Evolutionary conservation across 2,113 vertebrate genomes (phyloP).

Genomic region (Microcebus tavaratra): DNA sequence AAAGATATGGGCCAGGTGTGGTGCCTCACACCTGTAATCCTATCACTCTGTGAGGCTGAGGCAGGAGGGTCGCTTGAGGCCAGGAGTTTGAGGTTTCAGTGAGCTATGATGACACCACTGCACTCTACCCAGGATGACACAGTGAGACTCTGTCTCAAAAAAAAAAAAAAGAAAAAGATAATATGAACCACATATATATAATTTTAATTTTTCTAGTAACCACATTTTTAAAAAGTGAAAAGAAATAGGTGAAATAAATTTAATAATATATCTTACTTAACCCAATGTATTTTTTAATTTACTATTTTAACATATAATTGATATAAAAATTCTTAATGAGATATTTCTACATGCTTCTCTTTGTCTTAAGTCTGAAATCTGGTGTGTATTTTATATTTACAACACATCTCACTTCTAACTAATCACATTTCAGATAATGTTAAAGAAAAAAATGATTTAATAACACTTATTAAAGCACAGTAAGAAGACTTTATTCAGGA

Average conservation of each 20-base stretch:
- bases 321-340: conserved; percentile 41
- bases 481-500: not conserved
- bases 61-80: too few species aligned
- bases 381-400: not conserved
- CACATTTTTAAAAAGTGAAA: not conserved
- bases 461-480: not conserved
- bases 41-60: too few species aligned
- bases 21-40: too few species aligned
- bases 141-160: too few species aligned
- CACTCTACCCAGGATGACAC: too few species aligned
- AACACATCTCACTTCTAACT: not conserved
- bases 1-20: not conserved
- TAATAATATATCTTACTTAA: conserved; percentile 42
- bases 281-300: not conserved
- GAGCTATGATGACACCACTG: too few species aligned
- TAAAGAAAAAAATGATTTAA: not conserved
- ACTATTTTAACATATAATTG: conserved; percentile 16
- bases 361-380: conserved; percentile 21
- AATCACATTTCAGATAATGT: not conserved
- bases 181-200: not conserved
- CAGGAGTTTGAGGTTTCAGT: too few species aligned
- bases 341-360: not conserved
- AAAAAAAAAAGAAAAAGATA: not conserved
- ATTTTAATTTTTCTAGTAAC: not conserved
- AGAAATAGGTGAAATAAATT: not conserved